Percentiles rank a stretch among this genome's conserved stretches.
phyloP scores from a whole-genome alignment of 1,140 invertebrate species.

The Pararge aegeria region DNA sequence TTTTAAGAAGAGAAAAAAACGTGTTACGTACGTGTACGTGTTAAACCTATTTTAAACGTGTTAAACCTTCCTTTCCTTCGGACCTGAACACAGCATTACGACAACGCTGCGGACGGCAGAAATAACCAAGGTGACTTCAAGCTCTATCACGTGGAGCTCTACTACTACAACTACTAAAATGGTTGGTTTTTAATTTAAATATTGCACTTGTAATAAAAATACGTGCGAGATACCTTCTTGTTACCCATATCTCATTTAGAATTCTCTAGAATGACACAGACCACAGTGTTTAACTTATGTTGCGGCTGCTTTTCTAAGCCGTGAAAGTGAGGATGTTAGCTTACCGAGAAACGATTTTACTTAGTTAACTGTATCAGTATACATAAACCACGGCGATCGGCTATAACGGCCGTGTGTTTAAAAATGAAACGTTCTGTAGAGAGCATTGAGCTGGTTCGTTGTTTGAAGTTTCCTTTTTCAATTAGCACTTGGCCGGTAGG shows the following conservation, averaged over 20 bases:
- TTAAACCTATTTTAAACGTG: too few species aligned
- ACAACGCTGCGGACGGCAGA: too few species aligned
- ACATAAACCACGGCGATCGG: constrained; percentile 45
- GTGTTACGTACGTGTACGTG: too few species aligned
- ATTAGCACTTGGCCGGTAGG: constrained; percentile 74
- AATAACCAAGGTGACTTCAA: too few species aligned
- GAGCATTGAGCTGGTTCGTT: constrained; percentile 75
- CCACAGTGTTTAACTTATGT: neutral
- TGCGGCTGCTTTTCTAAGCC: neutral
- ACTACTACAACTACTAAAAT: too few species aligned
- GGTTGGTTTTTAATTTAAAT: too few species aligned
- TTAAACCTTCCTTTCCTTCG: too few species aligned
- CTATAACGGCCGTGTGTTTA: constrained; percentile 74
- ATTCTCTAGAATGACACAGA: neutral
- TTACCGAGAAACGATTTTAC: constrained; percentile 11
- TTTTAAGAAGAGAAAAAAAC: too few species aligned
- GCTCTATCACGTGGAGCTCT: too few species aligned
- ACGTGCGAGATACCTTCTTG: too few species aligned
- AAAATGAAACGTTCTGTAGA: constrained; percentile 76
- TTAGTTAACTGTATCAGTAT: constrained; percentile 18
- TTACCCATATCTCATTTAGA: neutral
- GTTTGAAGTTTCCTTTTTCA: constrained; percentile 76
- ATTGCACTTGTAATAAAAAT: too few species aligned
- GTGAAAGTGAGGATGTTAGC: constrained; percentile 6
- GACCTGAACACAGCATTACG: too few species aligned